Evolutionary conservation across 30 jellyfish, hydroid and myxozoan species (phyloP).

Genomic region (Aurelia coerulea): DNA sequence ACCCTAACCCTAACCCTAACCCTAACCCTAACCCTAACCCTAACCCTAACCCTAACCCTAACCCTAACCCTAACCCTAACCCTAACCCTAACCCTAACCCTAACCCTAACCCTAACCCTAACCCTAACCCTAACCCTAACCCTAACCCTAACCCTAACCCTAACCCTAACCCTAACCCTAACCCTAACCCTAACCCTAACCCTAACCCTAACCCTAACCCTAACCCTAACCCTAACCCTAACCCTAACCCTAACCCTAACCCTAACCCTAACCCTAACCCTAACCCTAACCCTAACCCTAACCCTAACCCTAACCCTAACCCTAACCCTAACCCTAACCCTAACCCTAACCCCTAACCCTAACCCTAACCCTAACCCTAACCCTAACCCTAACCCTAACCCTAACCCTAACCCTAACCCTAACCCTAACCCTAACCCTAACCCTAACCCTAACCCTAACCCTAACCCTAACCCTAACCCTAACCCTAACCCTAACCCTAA

Average conservation of each 20-base stretch:
- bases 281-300: constrained; percentile 10
- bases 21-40: constrained; percentile 10
- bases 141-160: background rate
- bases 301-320: constrained; percentile 5
- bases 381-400: constrained; percentile 4
- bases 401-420: constrained; percentile 6
- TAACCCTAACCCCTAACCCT: too few species aligned
- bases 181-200: constrained; percentile 6
- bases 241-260: background rate
- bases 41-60: constrained; percentile 4
- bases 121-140: constrained; percentile 9
- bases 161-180: constrained; percentile 7
- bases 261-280: constrained; percentile 12
- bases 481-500: constrained; percentile 18
- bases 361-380: background rate
- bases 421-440: constrained; percentile 6
- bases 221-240: constrained; percentile 2
- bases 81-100: background rate
- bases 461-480: constrained; percentile 11
- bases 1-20: constrained; percentile 5
- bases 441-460: constrained; percentile 14
- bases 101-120: constrained; percentile 10
- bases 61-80: constrained; percentile 16
- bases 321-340: constrained; percentile 1
- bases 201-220: constrained; percentile 2